Evolutionary conservation across 2,113 vertebrate species (phyloP).

Genomic region (Gallinago media): DNA sequence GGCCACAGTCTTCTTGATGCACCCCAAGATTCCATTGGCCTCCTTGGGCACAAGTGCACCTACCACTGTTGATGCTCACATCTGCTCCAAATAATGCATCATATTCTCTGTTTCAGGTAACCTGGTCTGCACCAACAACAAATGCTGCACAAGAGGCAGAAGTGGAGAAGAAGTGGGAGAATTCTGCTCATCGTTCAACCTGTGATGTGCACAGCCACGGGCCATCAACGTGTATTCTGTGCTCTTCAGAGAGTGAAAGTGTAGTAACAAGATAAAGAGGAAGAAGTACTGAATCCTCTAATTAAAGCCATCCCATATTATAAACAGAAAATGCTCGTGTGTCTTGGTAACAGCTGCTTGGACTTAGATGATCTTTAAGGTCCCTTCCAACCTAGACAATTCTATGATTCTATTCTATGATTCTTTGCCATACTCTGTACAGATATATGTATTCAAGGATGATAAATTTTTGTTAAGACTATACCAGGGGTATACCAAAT

Average conservation of each 20-base stretch:
- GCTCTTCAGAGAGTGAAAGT: background rate
- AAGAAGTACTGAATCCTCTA: background rate
- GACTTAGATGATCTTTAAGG: no score
- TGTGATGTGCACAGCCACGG: background rate
- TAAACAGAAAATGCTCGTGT: background rate
- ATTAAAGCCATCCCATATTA: background rate
- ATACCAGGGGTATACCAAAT: background rate
- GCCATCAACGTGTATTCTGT: background rate
- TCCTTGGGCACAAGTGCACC: no score
- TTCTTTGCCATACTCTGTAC: background rate
- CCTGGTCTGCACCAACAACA: background rate
- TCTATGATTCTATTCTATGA: background rate
- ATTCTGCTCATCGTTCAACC: background rate
- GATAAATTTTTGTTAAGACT: background rate
- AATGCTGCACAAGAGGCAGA: background rate
- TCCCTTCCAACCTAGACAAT: no score
- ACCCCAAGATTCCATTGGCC: no score
- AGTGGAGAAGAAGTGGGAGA: background rate
- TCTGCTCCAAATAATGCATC: background rate
- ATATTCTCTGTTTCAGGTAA: background rate
- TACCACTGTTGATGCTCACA: rapidly evolving
- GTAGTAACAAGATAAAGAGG: background rate
- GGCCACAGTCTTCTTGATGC: no score
- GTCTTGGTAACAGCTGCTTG: background rate
- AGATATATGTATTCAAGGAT: background rate